A percentile compares a stretch with the other conserved stretches of the same genome.
Evolutionary conservation across 2,888 invertebrate genomes (phyloP).

Genomic region (Pycnomerus fuliginosus): DNA sequence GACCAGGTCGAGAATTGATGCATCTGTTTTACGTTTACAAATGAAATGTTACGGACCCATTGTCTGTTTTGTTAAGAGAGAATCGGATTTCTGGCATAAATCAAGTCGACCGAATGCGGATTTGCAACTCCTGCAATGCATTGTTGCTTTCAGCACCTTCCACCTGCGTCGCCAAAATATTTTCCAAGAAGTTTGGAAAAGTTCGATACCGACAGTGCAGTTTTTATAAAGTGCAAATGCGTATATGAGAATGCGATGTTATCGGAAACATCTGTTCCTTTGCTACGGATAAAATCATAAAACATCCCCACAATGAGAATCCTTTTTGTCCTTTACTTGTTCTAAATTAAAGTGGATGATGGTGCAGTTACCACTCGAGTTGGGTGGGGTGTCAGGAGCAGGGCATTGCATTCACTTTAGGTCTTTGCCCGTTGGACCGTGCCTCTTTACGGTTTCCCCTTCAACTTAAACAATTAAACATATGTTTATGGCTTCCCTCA

Average conservation of each 20-base stretch:
- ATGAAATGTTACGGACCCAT: conserved; percentile 25
- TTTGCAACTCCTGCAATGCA: conserved; percentile 15
- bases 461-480: conserved; percentile 17
- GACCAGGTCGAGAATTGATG: conserved; percentile 30
- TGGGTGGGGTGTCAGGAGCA: conserved; percentile 20
- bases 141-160: too few relatives aligned
- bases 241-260: conserved; percentile 10
- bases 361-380: conserved; percentile 22
- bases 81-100: conserved; percentile 23
- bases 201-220: too few relatives aligned
- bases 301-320: conserved; percentile 5
- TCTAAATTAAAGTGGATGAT: conserved; percentile 25
- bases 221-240: too few relatives aligned
- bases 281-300: conserved; percentile 9
- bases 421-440: conserved; percentile 19
- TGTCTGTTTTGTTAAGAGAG: conserved; percentile 19
- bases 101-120: conserved; percentile 15
- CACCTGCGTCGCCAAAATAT: too few relatives aligned
- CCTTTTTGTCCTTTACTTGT: conserved; percentile 9
- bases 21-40: conserved; percentile 34
- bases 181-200: too few relatives aligned
- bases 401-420: conserved; percentile 14
- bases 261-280: conserved; percentile 9
- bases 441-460: conserved; percentile 16
- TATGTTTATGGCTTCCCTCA: conserved; percentile 16